Evolutionary conservation across 1,140 invertebrate genomes (phyloP).

Genomic region (Myzus persicae): DNA sequence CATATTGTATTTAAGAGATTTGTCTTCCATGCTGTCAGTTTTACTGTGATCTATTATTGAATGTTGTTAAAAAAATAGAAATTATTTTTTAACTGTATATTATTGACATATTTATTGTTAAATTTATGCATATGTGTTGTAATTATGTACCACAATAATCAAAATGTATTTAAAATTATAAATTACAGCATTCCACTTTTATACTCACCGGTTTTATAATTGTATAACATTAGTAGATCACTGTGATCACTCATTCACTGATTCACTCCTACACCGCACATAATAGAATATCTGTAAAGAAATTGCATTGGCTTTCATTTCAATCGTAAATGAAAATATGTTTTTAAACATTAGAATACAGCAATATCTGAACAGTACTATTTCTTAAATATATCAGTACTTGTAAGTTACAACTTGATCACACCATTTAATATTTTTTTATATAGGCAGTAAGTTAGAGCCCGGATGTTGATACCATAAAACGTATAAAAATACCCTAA

Average conservation of each 20-base stretch:
- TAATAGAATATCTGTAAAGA: not conserved
- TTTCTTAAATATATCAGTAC: too few relatives aligned
- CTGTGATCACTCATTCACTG: not conserved
- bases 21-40: constrained; percentile 46
- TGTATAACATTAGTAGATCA: not conserved
- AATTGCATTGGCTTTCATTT: not conserved
- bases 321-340: not conserved
- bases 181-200: constrained; percentile 35
- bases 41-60: constrained; percentile 50
- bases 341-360: constrained; percentile 7
- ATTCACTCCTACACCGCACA: not conserved
- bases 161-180: constrained; percentile 38
- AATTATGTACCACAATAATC: constrained; percentile 13
- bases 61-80: constrained; percentile 11
- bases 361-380: not conserved
- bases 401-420: too few relatives aligned
- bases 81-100: constrained; percentile 39
- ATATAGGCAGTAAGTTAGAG: too few relatives aligned
- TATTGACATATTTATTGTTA: constrained; percentile 34
- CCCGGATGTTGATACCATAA: too few relatives aligned
- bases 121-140: not conserved
- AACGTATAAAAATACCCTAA: too few relatives aligned
- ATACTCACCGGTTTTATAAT: not conserved
- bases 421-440: too few relatives aligned
- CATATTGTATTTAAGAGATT: constrained; percentile 14